Conservation (phyloP, 2,113 vertebrate genomes). For the Lontra canadensis region DNA sequence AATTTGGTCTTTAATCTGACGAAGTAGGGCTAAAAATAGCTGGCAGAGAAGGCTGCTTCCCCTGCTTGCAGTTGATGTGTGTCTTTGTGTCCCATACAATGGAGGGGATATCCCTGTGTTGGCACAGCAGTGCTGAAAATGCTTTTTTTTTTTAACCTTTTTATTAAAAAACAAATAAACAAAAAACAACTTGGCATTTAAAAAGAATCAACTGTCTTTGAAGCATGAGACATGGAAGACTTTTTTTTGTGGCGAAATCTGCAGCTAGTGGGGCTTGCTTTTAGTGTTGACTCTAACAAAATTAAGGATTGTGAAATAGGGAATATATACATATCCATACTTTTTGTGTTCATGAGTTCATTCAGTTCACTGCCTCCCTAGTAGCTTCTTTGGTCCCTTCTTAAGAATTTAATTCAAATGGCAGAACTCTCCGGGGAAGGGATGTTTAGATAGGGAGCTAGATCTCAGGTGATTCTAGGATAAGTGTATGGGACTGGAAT, state of each 20-base stretch:
- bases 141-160: neutral
- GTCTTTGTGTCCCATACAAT: conserved; percentile 72
- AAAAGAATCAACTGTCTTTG: neutral
- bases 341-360: neutral
- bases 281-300: neutral
- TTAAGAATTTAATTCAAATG: neutral
- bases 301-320: neutral
- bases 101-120: conserved; percentile 64
- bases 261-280: neutral
- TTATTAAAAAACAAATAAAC: conserved; percentile 22
- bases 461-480: neutral
- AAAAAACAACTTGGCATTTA: neutral
- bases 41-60: conserved; percentile 47
- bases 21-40: conserved; percentile 64
- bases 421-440: neutral
- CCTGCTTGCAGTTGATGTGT: conserved; percentile 36
- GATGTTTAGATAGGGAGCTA: neutral
- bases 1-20: conserved; percentile 48
- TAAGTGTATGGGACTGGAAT: neutral
- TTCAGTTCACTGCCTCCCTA: neutral
- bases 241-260: neutral
- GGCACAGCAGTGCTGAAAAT: conserved; percentile 33
- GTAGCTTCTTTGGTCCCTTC: conserved; percentile 19
- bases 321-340: neutral
- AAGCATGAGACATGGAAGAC: neutral